phyloP scores from a whole-genome alignment of 2,113 vertebrate genomes.

The Aphyosemion australe region DNA sequence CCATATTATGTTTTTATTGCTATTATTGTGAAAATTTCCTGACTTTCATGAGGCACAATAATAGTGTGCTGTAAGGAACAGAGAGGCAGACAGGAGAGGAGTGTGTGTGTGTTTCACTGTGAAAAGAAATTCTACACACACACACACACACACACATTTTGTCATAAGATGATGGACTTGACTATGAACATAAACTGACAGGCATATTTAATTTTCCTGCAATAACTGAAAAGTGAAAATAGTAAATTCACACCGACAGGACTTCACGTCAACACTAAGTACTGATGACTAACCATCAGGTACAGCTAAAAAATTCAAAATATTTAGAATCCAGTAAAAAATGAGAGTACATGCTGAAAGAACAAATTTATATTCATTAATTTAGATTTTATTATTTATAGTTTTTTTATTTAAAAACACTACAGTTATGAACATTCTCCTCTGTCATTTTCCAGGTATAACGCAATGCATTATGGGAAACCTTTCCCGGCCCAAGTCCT shows the following conservation, averaged over 20 bases:
- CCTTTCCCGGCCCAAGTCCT: too few species aligned
- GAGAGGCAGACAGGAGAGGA: slow-evolving; percentile 1
- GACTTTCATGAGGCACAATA: too few species aligned
- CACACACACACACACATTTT: slow-evolving; percentile 2
- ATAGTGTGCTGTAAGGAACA: background rate
- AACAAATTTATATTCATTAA: too few species aligned
- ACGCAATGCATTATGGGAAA: too few species aligned
- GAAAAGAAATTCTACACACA: background rate
- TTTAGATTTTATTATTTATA: too few species aligned
- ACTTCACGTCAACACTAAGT: slow-evolving; percentile 62
- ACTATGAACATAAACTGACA: slow-evolving; percentile 67
- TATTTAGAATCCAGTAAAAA: too few species aligned
- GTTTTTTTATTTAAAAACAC: too few species aligned
- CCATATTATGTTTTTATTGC: too few species aligned
- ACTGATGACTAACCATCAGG: slow-evolving; percentile 44
- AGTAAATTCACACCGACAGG: slow-evolving; percentile 50
- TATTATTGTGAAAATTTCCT: too few species aligned
- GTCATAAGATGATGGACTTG: slow-evolving; percentile 63
- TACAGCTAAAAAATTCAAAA: slow-evolving; percentile 10
- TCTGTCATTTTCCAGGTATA: too few species aligned
- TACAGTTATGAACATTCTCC: too few species aligned
- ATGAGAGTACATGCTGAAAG: background rate
- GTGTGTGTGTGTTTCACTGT: background rate
- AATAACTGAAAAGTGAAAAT: slow-evolving; percentile 68
- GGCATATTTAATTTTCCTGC: slow-evolving; percentile 69